Evolutionary conservation across 2,888 invertebrate species (phyloP).

Genomic region (Anodontia alba): DNA sequence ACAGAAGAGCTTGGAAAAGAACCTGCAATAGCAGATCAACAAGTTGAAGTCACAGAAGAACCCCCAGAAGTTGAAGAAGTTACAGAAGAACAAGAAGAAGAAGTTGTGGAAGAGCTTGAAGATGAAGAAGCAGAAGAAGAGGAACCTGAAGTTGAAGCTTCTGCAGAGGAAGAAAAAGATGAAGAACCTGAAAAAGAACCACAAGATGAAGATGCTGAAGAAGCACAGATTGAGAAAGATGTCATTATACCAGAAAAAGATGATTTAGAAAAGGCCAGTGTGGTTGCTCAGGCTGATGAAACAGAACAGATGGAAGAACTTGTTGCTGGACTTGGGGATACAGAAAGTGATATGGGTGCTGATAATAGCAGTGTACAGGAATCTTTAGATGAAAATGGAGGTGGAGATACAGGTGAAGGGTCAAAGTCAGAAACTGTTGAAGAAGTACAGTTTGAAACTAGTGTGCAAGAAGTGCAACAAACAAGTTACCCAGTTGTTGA

Average conservation of each 20-base stretch:
- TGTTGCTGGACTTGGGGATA: neutral
- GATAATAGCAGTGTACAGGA: neutral
- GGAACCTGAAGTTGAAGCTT: slow-evolving; percentile 27
- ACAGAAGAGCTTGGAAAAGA: slow-evolving; percentile 15
- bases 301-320: slow-evolving; percentile 11
- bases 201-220: slow-evolving; percentile 17
- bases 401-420: slow-evolving; percentile 11
- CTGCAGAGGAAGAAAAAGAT: too few species aligned
- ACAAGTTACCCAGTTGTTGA: slow-evolving; percentile 24
- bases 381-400: slow-evolving; percentile 22
- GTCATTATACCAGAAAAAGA: neutral
- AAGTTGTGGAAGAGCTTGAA: slow-evolving; percentile 21
- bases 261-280: slow-evolving; percentile 13
- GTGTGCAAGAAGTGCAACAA: slow-evolving; percentile 27
- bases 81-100: slow-evolving; percentile 37
- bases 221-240: slow-evolving; percentile 29
- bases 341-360: neutral
- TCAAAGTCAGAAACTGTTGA: slow-evolving; percentile 22
- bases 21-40: slow-evolving; percentile 9
- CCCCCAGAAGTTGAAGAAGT: neutral
- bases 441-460: slow-evolving; percentile 41
- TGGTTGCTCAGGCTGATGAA: slow-evolving; percentile 19
- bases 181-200: slow-evolving; percentile 24
- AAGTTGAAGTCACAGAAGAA: neutral
- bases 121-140: slow-evolving; percentile 28